Base-by-base conservation (phyloP, 2,797 vertebrate species). In the Myripristis jacobus region DNA sequence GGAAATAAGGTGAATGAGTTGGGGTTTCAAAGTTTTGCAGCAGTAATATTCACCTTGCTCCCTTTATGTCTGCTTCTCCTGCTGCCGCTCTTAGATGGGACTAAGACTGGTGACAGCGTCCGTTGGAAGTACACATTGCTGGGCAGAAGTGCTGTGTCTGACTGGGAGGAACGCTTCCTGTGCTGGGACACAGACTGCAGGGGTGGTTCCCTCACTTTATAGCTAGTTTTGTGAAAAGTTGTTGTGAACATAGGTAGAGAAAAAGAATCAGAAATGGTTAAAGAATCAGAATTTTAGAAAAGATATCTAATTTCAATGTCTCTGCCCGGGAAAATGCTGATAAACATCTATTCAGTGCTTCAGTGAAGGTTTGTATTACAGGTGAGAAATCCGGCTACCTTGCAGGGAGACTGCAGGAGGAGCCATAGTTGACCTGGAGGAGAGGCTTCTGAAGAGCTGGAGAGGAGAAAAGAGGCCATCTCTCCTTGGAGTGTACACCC, bases 101-200 rank as follows among this genome's bases (percentile, higher is more conserved):
- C 38, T 6, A 47, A 66, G 10, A 47, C 51, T 1, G 82, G 81
- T 8, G 82, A 77, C 6, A 43, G 70, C 1, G 90, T 87, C 72
- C 52, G 74, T 79, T 88, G 88, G 64, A 93, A 92, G 81, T 81
- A 91, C 59, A 92, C 79, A 1, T 92, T 84, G 66, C 87, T 92
- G 72, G 93, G 93, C 53, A 94, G 87, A 22, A 94, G 91, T 1
- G 93, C 94, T 0, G 93, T 79, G 87, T 95, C 94, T 10, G 94
- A 94, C 80, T 94, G 93, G 31, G 85, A 88, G 66, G 88, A 92
- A 53, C 68, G 83, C 56, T 79, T 90, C 38, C 86, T 82, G 36
- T 75, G 72, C 61, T 77, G 57, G 57, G 75, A 47, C 3, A 7
- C 15, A 24, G 81, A 55, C 50, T 87, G 80, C 31, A 78, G 53